Conservation (phyloP, 2,888 invertebrate genomes). For the Nymphalis polychloros region DNA sequence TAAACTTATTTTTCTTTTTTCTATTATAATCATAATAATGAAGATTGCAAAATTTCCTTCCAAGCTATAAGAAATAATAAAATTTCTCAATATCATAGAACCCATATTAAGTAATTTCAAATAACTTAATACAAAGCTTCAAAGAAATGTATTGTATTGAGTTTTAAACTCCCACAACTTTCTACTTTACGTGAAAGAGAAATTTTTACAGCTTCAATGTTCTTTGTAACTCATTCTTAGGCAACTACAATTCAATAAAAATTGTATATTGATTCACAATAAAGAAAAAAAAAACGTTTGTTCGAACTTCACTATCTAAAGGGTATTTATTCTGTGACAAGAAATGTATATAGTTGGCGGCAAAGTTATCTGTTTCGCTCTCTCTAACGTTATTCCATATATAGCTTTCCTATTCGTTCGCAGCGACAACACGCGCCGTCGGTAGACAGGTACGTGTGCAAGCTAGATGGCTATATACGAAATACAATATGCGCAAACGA, state of each 20-base stretch:
- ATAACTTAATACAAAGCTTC: slow-evolving; percentile 5
- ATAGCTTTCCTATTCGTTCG: slow-evolving; percentile 12
- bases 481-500: slow-evolving; percentile 8
- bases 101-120: background rate
- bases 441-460: slow-evolving; percentile 15
- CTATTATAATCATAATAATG: too few relatives aligned
- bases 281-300: slow-evolving; percentile 15
- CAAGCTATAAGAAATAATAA: too few relatives aligned
- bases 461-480: slow-evolving; percentile 3
- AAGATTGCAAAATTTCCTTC: too few relatives aligned
- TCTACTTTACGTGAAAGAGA: slow-evolving; percentile 29
- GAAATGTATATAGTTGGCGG: slow-evolving; percentile 11
- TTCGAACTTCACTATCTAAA: slow-evolving; percentile 23
- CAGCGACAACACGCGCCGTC: background rate
- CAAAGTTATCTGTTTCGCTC: slow-evolving; percentile 12
- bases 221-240: slow-evolving; percentile 15
- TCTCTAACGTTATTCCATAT: slow-evolving; percentile 2
- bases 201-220: slow-evolving; percentile 26
- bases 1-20: too few relatives aligned
- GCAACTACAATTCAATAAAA: slow-evolving; percentile 19
- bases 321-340: slow-evolving; percentile 27
- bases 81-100: background rate
- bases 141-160: slow-evolving; percentile 13
- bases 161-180: slow-evolving; percentile 25
- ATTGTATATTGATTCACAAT: slow-evolving; percentile 22